Base-by-base conservation (phyloP, 2,888 invertebrate species). In the Magallana nippona region DNA sequence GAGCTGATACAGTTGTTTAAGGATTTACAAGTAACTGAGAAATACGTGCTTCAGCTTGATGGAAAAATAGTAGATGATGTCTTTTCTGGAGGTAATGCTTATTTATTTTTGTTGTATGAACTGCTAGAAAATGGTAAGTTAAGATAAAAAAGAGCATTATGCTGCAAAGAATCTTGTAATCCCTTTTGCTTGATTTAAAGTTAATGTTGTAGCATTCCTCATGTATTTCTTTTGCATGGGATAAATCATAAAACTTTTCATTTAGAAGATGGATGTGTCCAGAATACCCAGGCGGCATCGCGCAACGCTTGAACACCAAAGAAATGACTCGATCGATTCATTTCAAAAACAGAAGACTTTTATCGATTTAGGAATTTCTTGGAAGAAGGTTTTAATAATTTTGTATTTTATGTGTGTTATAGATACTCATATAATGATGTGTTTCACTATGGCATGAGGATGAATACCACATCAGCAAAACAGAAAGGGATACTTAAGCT, bases 21-120 rank as follows among this genome's bases (percentile, higher is more conserved):
- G 55, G 17, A 44, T 17, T 19, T n/a, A n/a, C n/a, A n/a, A n/a
- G n/a, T 85, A 1, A 60, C 83, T 15, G 78, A 82, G 11, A 58
- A 44, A 56, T 85, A 83, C 83, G 85, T 85, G 13, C 85, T 83
- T 17, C 44, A 8, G 15, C 55, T 55, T 13, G 27, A 83, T 80
- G 85, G 82, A 83, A 62, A 83, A 58, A 81, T 85, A 57, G 27
- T 83, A 13, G 85, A 85, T 22, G 57, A 58, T 27, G 82, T 85
- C 15, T 82, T 85, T 58, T 83, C 83, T 83, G 85, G 85, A 80
- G 82, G 85, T 85, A n/a, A 80, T n/a, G n/a, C n/a, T n/a, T n/a
- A n/a, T n/a, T n/a, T n/a, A n/a, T n/a, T n/a, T n/a, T n/a, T n/a
- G n/a, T n/a, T n/a, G n/a, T n/a, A n/a, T n/a, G n/a, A n/a, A n/a